These are phyloP conservation scores for Tyria jacobaeae DNA, from an alignment of 2,888 invertebrate species.

Conservation along the genomic window DNA sequence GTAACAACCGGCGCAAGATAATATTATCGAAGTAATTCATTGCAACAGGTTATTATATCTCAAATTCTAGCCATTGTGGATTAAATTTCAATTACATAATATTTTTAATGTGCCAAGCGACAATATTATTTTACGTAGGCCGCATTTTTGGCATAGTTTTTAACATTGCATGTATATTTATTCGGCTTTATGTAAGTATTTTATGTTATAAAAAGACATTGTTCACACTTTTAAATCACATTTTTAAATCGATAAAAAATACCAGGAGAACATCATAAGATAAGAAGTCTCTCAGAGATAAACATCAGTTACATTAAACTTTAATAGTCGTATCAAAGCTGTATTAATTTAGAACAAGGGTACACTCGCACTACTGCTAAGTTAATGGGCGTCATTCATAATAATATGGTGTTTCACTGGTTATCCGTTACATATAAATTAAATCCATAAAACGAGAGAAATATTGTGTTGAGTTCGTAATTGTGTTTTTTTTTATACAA, in stretches of 20 bases:
- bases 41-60: conserved; percentile 9
- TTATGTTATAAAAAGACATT: background rate
- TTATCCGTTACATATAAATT: background rate
- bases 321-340: conserved; percentile 2
- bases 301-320: too few species aligned
- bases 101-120: background rate
- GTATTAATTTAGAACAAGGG: background rate
- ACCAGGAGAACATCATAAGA: background rate
- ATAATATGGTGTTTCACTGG: conserved; percentile 48
- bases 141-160: conserved; percentile 18
- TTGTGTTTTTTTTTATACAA: background rate
- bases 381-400: conserved; percentile 49
- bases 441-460: background rate
- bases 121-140: conserved; percentile 23
- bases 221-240: background rate
- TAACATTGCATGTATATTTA: too few species aligned
- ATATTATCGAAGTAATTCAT: conserved; percentile 18
- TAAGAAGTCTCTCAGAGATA: background rate
- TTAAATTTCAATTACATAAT: conserved; percentile 23
- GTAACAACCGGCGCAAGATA: background rate
- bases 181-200: too few species aligned
- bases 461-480: background rate
- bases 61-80: conserved; percentile 17
- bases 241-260: background rate
- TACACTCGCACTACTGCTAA: background rate